Evolutionary conservation across 2,888 invertebrate species (phyloP), one percentile per base, ranked within the genome.

Genomic region (Cheilosia scutellata): DNA sequence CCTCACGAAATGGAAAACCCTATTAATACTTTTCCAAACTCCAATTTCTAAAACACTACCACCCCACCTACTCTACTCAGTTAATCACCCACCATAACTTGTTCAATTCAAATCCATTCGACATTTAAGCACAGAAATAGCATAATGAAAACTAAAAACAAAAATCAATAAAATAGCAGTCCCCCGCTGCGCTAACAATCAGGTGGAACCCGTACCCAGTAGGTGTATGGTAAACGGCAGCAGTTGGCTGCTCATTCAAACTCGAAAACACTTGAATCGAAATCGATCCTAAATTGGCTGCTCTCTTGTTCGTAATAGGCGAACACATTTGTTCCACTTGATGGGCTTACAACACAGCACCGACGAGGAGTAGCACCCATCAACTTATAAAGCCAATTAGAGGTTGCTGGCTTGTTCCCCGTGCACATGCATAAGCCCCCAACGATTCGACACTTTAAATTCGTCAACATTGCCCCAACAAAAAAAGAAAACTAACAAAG

Each of bases 211-310:
- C 44, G n/a, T 47, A 47, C 7, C 49, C 51, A 27, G 27, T 27
- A 13, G 51, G 51, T 51, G 9, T 29, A 44, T n/a, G 42, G 9
- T 29, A 13, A n/a, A 6, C 40, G 20, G 20, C 40, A 25, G 65
- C 27, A 5, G 27, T 29, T n/a, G 47, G 37, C 7, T 55, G 70
- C 33, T 25, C 62, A 80, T 66, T 72, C 63, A 68, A 78, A 74
- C 62, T 78, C 74, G 51, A 79, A 70, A 84, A 65, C 75, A 84
- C 79, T 79, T 58, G 58, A 84, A 71, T 75, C 27, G 29, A 70
- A 84, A 84, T 84, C 79, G 83, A 84, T 42, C 58, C 58, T 63
- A 79, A 84, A 79, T 79, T 79, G 78, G 75, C 63, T 79, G 63
- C 63, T 70, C 79, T 75, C 51, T 58, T 57, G 62, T 63, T 70